Percentiles rank a stretch among this genome's conserved stretches.
These are phyloP conservation scores for Ferrisia virgata DNA, from an alignment of 2,888 invertebrate genomes.

Conservation along the genomic window DNA sequence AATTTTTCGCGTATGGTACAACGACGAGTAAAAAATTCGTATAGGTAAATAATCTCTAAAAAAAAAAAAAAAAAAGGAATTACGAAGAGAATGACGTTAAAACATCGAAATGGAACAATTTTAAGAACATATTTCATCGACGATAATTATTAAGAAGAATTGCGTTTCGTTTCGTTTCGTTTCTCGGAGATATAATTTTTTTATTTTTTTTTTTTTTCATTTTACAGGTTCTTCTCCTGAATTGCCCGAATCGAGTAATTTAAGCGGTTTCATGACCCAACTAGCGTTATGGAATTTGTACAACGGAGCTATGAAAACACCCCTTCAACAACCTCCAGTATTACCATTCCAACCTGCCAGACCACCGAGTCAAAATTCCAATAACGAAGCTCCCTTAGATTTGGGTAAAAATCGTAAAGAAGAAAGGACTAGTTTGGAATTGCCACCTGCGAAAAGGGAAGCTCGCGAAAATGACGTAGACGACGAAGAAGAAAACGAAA, in stretches of 20 bases:
- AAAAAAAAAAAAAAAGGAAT: no score
- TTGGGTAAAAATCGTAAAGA: conserved; percentile 38
- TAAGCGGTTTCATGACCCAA: conserved; percentile 39
- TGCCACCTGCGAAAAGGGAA: not conserved
- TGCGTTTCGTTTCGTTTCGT: not conserved
- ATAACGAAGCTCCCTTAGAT: conserved; percentile 39
- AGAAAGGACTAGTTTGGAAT: not conserved
- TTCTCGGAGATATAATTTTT: not conserved
- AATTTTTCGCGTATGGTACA: not conserved
- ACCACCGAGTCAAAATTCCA: conserved; percentile 31
- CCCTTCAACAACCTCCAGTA: conserved; percentile 34
- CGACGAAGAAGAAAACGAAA: conserved; percentile 34
- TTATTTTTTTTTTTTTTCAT: not conserved
- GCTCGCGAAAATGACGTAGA: conserved; percentile 3
- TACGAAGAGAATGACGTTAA: not conserved
- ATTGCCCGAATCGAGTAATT: conserved; percentile 28
- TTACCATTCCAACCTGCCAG: conserved; percentile 38
- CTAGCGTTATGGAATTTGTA: conserved; percentile 43
- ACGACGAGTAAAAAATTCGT: not conserved
- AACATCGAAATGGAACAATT: not conserved
- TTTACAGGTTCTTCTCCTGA: conserved; percentile 41
- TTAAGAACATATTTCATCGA: not conserved
- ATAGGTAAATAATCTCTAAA: not conserved
- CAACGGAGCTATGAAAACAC: conserved; percentile 32
- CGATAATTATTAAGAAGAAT: not conserved